Evolutionary conservation across 1,140 invertebrate species (phyloP).

Genomic region (Onthophagus taurus): DNA sequence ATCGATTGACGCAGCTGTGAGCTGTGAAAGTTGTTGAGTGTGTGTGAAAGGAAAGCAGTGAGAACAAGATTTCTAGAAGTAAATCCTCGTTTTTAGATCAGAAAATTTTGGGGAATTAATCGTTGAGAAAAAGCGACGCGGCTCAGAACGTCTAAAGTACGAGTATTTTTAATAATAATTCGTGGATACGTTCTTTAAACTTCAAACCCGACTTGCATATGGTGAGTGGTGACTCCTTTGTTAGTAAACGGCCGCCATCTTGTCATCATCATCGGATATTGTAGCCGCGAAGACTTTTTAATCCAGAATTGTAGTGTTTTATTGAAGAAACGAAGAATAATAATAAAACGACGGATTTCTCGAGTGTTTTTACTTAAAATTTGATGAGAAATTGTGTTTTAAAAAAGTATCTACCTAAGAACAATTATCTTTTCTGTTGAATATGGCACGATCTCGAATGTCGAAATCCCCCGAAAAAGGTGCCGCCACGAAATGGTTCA

Average conservation of each 20-base stretch:
- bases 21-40: constrained; percentile 14
- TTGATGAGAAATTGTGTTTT: too few species aligned
- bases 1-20: constrained; percentile 25
- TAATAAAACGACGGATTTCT: constrained; percentile 5
- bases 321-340: constrained; percentile 5
- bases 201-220: constrained; percentile 4
- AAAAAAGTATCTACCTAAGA: too few species aligned
- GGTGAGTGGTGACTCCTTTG: neutral
- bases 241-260: too few species aligned
- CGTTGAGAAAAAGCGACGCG: too few species aligned
- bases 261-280: too few species aligned
- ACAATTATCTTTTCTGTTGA: constrained; percentile 12
- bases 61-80: constrained; percentile 4
- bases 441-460: constrained; percentile 21
- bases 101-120: constrained; percentile 12
- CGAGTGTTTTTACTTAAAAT: neutral
- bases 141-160: too few species aligned
- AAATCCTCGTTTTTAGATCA: constrained; percentile 3
- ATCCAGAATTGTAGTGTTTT: constrained; percentile 4
- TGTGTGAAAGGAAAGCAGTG: constrained; percentile 13
- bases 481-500: constrained; percentile 13
- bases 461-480: constrained; percentile 15
- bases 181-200: too few species aligned
- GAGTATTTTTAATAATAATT: too few species aligned
- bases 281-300: too few species aligned